Conservation (phyloP, 2,797 vertebrate genomes). For the Neoniphon sammara region DNA sequence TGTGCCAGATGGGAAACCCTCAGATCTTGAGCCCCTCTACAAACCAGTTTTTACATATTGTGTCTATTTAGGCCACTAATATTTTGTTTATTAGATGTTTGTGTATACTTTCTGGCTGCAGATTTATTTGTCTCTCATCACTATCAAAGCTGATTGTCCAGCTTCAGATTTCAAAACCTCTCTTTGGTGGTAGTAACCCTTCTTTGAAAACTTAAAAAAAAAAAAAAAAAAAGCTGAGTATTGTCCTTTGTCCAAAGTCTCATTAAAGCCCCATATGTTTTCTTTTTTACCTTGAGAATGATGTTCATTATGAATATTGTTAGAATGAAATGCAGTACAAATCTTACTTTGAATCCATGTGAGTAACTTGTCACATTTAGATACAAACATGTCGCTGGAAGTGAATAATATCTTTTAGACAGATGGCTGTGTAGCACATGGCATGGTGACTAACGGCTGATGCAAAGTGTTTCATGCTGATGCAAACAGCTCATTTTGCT, state of each 20-base stretch:
- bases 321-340: no score
- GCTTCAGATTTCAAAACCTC: no score
- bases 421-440: slow-evolving; percentile 32
- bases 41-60: no score
- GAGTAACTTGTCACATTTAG: background rate
- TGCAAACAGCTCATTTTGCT: slow-evolving; percentile 20
- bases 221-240: no score
- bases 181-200: no score
- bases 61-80: background rate
- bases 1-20: no score
- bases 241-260: no score
- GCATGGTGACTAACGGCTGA: slow-evolving; percentile 26
- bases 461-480: slow-evolving; percentile 4
- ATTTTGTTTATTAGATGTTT: background rate
- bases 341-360: background rate
- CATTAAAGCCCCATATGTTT: no score
- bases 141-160: no score
- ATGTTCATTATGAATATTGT: background rate
- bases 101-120: background rate
- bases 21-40: no score
- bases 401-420: slow-evolving; percentile 13
- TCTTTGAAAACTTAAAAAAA: no score
- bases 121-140: background rate
- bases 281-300: background rate
- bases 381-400: slow-evolving; percentile 5